Evolutionary conservation across 2,797 vertebrate genomes (phyloP), one percentile per base, ranked within the genome.

Genomic region (Echeneis naucrates): DNA sequence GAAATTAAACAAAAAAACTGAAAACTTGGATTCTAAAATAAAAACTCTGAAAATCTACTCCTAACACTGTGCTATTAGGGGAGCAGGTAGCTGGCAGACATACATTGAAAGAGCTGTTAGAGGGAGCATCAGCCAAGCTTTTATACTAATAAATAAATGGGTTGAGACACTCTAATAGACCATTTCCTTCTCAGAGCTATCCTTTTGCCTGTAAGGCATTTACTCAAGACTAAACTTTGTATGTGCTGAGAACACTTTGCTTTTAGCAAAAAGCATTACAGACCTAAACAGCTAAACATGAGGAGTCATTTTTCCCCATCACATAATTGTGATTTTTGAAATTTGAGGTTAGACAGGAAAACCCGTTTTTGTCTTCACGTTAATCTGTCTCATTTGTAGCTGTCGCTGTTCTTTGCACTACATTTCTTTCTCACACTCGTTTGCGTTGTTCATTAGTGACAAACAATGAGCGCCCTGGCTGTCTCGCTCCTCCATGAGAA

Each of bases 131-230:
- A 91, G 51, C 69, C 45, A 66, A 23, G 88, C 86, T 82, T 78
- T 85, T 81, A 78, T 72, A 82, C 86, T 88, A 87, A 89, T 89
- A 90, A 91, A 90, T 89, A 88, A 92, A 92, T 87, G 84, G 81
- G 74, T 72, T 83, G 78, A 80, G 86, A 92, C 77, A 78, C 83
- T 82, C 83, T 92, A 91, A 92, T 87, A 88, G 86, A 85, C 86
- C 79, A 87, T 90, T 92, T 92, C 88, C 91, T 90, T 81, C 85
- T 72, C 82, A 88, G 81, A 77, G 73, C 69, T 80, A 78, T 88
- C 80, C 79, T 79, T 66, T 77, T 85, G 78, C 78, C 85, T 84
- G 53, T 61, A 48, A 83, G 79, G 80, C 80, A 77, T 83, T 81
- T 80, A 76, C 80, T 69, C 68, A 47, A 40, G 70, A 77, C 57